phyloP scores from a whole-genome alignment of 2,113 vertebrate species.

The Odocoileus hemionus region DNA sequence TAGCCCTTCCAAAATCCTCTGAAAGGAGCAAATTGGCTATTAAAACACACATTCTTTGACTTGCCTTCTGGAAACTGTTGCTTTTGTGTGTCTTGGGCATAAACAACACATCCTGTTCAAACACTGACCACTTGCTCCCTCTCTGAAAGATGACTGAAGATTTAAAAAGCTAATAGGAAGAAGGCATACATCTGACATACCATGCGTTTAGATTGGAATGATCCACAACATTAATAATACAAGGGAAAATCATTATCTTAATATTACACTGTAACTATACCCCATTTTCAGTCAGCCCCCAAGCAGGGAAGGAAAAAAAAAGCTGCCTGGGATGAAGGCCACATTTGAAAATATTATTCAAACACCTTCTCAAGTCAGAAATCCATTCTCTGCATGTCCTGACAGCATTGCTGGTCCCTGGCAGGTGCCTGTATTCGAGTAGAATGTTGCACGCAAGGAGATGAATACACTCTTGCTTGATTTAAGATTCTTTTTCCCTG shows the following conservation, averaged over 20 bases:
- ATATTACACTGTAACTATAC: neutral
- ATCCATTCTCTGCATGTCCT: slow-evolving; percentile 64
- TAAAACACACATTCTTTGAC: slow-evolving; percentile 40
- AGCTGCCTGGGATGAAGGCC: neutral
- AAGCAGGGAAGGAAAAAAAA: neutral
- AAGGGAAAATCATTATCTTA: neutral
- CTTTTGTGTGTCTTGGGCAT: slow-evolving; percentile 47
- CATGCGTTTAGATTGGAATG: neutral
- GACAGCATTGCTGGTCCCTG: slow-evolving; percentile 69
- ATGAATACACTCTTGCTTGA: slow-evolving; percentile 79
- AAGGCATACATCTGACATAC: neutral
- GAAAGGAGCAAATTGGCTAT: neutral
- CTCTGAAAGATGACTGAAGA: neutral
- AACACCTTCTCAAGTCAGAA: slow-evolving; percentile 52
- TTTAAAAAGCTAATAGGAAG: neutral
- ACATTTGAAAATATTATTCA: neutral
- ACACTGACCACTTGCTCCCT: slow-evolving; percentile 59
- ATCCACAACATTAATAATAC: neutral
- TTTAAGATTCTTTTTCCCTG: slow-evolving; percentile 71
- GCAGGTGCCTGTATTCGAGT: slow-evolving; percentile 68
- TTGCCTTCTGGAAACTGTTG: slow-evolving; percentile 30
- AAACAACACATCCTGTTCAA: slow-evolving; percentile 56
- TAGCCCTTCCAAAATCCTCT: slow-evolving; percentile 5
- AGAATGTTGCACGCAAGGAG: slow-evolving; percentile 70
- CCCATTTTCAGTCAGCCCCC: neutral